Conservation (phyloP, 2,797 vertebrate species). For the Pantherophis vulpinus region DNA sequence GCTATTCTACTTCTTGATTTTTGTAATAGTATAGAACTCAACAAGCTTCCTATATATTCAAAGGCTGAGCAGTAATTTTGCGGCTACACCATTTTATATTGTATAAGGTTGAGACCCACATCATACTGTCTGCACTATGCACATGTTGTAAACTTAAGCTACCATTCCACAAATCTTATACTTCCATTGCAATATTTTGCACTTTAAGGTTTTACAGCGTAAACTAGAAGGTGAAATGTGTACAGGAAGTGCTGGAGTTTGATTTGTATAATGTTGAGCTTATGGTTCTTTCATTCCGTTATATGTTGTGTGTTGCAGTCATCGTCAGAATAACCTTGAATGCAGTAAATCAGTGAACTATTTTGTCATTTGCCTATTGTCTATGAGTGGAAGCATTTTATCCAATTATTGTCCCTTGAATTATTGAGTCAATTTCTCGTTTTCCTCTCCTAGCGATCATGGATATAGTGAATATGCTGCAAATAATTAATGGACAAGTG, state of each 20-base stretch:
- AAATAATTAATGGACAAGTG: not conserved
- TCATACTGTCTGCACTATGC: constrained; percentile 36
- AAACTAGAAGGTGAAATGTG: constrained; percentile 25
- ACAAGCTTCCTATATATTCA: constrained; percentile 52
- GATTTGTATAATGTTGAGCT: constrained; percentile 41
- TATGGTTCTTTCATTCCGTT: constrained; percentile 64
- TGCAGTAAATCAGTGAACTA: constrained; percentile 61
- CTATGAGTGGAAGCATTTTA: not conserved
- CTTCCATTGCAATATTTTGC: constrained; percentile 56
- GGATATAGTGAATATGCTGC: not conserved
- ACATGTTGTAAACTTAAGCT: constrained; percentile 39
- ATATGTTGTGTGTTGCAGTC: constrained; percentile 36
- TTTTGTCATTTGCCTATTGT: constrained; percentile 57
- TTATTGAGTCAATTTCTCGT: not conserved
- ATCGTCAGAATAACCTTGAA: constrained; percentile 62
- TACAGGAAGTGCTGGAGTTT: constrained; percentile 39
- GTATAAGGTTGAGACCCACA: constrained; percentile 31
- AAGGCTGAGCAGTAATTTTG: constrained; percentile 49
- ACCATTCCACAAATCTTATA: constrained; percentile 47
- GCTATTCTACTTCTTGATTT: constrained; percentile 48
- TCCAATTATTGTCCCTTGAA: not conserved
- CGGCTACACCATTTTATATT: constrained; percentile 33
- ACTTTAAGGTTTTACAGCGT: constrained; percentile 44
- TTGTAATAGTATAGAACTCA: constrained; percentile 20
- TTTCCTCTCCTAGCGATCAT: not conserved